Evolutionary conservation across 2,888 invertebrate species (phyloP).

Genomic region (Morinoia aosen): DNA sequence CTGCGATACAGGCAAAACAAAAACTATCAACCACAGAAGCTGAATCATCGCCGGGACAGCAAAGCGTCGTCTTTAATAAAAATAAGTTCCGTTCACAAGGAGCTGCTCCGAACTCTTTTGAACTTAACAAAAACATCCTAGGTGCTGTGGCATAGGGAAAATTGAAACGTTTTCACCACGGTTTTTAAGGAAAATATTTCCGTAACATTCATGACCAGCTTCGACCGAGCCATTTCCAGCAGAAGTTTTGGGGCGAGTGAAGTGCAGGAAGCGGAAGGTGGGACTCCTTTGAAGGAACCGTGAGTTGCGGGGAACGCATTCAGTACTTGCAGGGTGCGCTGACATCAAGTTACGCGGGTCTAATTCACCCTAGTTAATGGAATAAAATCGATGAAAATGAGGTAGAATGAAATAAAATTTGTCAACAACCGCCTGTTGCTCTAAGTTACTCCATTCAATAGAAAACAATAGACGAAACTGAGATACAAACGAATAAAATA

Average conservation of each 20-base stretch:
- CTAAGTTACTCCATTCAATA: no score
- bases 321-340: background rate
- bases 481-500: no score
- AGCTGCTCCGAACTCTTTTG: background rate
- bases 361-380: no score
- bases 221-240: background rate
- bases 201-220: background rate
- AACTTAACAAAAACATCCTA: background rate
- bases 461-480: no score
- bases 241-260: background rate
- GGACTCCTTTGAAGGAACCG: background rate
- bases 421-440: no score
- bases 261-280: background rate
- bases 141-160: background rate
- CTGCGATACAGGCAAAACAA: background rate
- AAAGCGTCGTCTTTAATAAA: background rate
- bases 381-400: no score
- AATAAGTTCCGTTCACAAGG: background rate
- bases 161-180: background rate
- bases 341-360: background rate
- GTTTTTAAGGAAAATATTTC: background rate
- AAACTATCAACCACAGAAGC: background rate
- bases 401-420: no score
- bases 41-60: background rate
- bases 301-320: background rate